Conservation (phyloP, 2,797 vertebrate genomes). For the Percopsis omiscomaycus region DNA sequence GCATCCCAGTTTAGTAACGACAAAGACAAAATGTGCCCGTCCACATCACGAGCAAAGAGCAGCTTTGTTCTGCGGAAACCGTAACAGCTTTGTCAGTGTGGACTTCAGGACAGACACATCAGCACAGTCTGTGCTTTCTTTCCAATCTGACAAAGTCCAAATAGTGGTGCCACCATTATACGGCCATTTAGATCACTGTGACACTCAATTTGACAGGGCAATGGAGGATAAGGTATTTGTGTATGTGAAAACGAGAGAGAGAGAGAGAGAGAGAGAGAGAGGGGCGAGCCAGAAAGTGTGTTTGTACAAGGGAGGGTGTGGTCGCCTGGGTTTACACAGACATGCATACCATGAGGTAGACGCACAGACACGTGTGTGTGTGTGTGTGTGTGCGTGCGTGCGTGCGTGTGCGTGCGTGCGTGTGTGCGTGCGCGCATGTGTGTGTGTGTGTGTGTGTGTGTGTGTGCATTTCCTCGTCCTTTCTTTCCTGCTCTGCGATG, state of each 20-base stretch:
- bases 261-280: conserved; percentile 7
- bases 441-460: too few species aligned
- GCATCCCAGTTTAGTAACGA: conserved; percentile 22
- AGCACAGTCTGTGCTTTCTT: conserved; percentile 50
- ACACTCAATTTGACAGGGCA: conserved; percentile 29
- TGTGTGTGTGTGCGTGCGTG: too few species aligned
- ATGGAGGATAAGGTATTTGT: conserved; percentile 55
- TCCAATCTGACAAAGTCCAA: conserved; percentile 48
- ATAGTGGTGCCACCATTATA: conserved; percentile 44
- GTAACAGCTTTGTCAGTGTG: conserved; percentile 48
- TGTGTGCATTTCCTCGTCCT: neutral
- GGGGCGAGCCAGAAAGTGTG: conserved; percentile 10
- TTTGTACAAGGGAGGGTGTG: conserved; percentile 49
- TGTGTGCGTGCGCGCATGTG: too few species aligned
- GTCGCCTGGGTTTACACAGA: conserved; percentile 34
- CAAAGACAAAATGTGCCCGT: conserved; percentile 39
- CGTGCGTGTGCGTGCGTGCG: too few species aligned
- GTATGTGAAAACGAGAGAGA: neutral
- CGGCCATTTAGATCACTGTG: conserved; percentile 31
- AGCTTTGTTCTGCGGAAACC: conserved; percentile 31
- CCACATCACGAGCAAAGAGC: conserved; percentile 21
- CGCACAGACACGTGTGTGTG: neutral
- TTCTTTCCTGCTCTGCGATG: conserved; percentile 14
- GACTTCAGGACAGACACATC: conserved; percentile 26
- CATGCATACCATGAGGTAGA: conserved; percentile 29